phyloP scores from a whole-genome alignment of 2,888 invertebrate genomes.

The Notodonta dromedarius region DNA sequence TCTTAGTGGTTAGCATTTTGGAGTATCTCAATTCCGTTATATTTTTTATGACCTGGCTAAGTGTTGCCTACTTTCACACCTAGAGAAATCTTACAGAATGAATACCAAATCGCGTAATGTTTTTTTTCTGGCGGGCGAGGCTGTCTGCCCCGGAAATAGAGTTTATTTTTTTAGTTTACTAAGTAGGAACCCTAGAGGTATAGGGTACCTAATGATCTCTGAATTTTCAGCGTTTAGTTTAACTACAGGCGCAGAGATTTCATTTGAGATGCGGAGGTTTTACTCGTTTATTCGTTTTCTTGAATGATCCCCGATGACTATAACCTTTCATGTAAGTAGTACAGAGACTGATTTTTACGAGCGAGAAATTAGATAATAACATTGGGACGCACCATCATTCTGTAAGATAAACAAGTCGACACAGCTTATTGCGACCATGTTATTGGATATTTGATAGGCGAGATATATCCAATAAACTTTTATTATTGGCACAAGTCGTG shows the following conservation, averaged over 20 bases:
- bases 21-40: too few relatives aligned
- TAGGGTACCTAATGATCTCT: too few relatives aligned
- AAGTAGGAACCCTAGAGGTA: too few relatives aligned
- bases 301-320: slow-evolving; percentile 49
- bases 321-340: slow-evolving; percentile 39
- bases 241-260: neutral
- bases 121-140: too few relatives aligned
- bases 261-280: neutral
- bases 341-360: slow-evolving; percentile 44
- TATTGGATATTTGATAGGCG: slow-evolving; percentile 74
- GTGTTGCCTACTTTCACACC: too few relatives aligned
- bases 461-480: slow-evolving; percentile 73
- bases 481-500: slow-evolving; percentile 69
- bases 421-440: slow-evolving; percentile 63
- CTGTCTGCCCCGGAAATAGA: too few relatives aligned
- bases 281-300: slow-evolving; percentile 50
- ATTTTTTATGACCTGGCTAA: too few relatives aligned
- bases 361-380: slow-evolving; percentile 56
- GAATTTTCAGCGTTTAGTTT: neutral
- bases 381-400: slow-evolving; percentile 51
- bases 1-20: slow-evolving; percentile 15
- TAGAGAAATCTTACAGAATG: neutral
- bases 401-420: slow-evolving; percentile 59
- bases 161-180: too few relatives aligned
- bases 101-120: neutral